Evolutionary conservation across 2,888 invertebrate species (phyloP).

Genomic region (Bhutanitis thaidina): DNA sequence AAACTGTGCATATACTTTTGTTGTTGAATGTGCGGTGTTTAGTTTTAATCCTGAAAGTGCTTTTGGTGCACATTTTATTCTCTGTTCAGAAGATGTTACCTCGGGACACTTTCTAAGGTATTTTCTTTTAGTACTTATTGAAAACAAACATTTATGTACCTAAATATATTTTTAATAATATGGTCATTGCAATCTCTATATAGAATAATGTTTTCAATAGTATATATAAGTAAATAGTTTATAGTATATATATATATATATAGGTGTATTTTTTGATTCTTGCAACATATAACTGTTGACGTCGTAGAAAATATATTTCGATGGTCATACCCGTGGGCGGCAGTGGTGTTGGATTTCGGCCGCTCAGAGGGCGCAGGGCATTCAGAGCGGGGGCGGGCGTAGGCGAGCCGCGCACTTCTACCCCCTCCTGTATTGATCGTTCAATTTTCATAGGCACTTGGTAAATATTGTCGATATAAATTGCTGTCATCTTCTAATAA

Average conservation of each 20-base stretch:
- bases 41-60: background rate
- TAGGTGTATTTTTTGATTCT: too few relatives aligned
- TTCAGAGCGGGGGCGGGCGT: slow-evolving; percentile 37
- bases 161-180: too few relatives aligned
- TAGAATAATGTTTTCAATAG: too few relatives aligned
- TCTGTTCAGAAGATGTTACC: background rate
- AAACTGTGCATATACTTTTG: background rate
- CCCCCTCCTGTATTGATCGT: slow-evolving; percentile 67
- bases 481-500: slow-evolving; percentile 9
- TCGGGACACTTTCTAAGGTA: background rate
- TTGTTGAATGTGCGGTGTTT: background rate
- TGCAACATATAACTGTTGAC: background rate
- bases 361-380: slow-evolving; percentile 34
- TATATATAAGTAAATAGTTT: too few relatives aligned
- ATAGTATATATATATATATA: too few relatives aligned
- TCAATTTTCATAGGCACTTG: slow-evolving; percentile 59
- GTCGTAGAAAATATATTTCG: slow-evolving; percentile 28
- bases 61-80: background rate
- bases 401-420: slow-evolving; percentile 55
- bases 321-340: slow-evolving; percentile 56
- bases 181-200: too few relatives aligned
- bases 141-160: background rate
- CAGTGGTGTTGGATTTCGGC: slow-evolving; percentile 51
- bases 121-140: background rate
- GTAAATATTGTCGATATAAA: slow-evolving; percentile 54